Conservation (phyloP, 2,113 vertebrate genomes). For the Rhadina sibilatrix region DNA sequence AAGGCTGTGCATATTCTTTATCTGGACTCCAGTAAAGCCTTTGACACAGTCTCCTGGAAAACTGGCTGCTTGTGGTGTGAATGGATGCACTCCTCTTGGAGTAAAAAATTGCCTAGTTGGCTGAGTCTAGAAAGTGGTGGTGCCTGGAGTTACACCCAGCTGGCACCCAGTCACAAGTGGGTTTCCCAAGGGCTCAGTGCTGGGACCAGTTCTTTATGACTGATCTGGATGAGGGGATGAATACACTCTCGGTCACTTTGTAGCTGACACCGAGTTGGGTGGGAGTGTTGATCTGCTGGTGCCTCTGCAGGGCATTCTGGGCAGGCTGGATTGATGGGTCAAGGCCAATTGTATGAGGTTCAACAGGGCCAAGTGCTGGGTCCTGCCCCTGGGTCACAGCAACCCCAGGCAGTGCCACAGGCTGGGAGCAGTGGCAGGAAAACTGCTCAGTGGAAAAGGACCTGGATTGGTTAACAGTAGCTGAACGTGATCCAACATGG, state of each 20-base stretch:
- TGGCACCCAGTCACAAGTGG: background rate
- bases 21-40: background rate
- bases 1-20: background rate
- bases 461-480: accelerated
- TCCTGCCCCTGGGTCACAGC: background rate
- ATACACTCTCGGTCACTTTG: background rate
- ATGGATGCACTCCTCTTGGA: background rate
- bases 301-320: background rate
- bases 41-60: background rate
- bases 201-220: background rate
- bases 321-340: background rate
- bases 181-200: background rate
- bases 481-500: accelerated
- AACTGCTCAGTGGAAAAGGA: accelerated
- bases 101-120: background rate
- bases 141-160: background rate
- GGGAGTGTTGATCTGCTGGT: background rate
- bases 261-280: background rate
- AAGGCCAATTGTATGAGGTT: background rate
- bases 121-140: background rate
- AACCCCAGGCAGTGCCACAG: background rate
- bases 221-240: background rate
- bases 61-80: background rate
- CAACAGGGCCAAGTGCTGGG: background rate
- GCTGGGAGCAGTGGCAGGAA: background rate